A percentile compares a stretch with the other conserved stretches of the same genome.
Conservation (phyloP, 2,888 invertebrate species). For the Cantharis flavilabris region DNA sequence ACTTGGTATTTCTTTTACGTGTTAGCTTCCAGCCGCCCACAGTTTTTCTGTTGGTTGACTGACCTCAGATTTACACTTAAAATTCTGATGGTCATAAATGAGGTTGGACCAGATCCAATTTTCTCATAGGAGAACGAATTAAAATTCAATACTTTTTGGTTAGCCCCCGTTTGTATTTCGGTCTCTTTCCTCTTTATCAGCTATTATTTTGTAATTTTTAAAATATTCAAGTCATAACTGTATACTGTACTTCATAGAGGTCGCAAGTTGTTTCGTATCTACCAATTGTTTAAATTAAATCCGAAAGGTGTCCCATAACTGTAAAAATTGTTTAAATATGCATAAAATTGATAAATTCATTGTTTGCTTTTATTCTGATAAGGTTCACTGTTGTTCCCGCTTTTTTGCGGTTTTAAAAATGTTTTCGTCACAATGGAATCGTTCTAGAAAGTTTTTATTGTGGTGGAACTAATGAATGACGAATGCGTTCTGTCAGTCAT, state of each 20-base stretch:
- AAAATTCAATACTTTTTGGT: neutral
- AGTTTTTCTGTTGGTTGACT: neutral
- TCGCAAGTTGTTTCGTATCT: neutral
- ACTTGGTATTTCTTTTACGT: neutral
- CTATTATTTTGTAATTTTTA: neutral
- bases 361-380: neutral
- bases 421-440: neutral
- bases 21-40: neutral
- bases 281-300: neutral
- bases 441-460: neutral
- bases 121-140: neutral
- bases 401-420: neutral
- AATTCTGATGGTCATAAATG: neutral
- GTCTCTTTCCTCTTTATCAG: neutral
- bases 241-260: neutral
- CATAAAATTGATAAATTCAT: neutral
- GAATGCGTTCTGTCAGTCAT: neutral
- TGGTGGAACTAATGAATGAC: neutral
- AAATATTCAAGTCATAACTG: neutral
- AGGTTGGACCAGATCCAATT: neutral
- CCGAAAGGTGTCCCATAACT: neutral
- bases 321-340: neutral
- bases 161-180: neutral
- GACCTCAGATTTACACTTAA: neutral
- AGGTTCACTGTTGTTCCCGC: neutral